A percentile compares a stretch with the other conserved stretches of the same genome.
These are phyloP conservation scores for Strigamia crassipes DNA, from an alignment of 2,888 invertebrate species.

Conservation along the genomic window DNA sequence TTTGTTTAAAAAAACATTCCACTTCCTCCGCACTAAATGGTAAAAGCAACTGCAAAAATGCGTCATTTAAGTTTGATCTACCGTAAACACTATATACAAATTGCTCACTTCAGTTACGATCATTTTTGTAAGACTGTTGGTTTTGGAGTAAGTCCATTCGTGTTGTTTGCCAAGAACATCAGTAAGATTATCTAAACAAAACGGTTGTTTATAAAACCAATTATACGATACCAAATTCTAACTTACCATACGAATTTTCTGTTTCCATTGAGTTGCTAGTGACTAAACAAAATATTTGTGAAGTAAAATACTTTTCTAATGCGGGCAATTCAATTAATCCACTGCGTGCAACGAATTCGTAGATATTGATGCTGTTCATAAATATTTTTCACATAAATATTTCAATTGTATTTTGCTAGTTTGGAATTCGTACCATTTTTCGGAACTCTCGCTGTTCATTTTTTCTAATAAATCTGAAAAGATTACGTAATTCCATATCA, in stretches of 20 bases:
- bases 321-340: neutral
- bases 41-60: neutral
- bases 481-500: neutral
- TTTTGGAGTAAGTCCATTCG: neutral
- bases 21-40: neutral
- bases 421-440: neutral
- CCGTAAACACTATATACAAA: neutral
- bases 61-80: neutral
- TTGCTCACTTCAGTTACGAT: neutral
- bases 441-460: neutral
- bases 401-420: neutral
- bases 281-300: neutral
- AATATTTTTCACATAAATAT: neutral
- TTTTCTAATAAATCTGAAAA: neutral
- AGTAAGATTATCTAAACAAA: neutral
- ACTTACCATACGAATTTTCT: neutral
- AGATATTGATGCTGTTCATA: neutral
- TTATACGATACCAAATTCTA: too few species aligned
- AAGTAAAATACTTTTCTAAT: neutral
- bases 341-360: neutral
- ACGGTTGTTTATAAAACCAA: neutral
- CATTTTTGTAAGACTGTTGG: neutral
- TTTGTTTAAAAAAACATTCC: neutral
- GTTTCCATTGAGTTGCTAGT: neutral
- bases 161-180: neutral